Percentiles rank a stretch among this genome's conserved stretches.
phyloP scores from a whole-genome alignment of 2,797 vertebrate species.

The Corythornis leucogaster region DNA sequence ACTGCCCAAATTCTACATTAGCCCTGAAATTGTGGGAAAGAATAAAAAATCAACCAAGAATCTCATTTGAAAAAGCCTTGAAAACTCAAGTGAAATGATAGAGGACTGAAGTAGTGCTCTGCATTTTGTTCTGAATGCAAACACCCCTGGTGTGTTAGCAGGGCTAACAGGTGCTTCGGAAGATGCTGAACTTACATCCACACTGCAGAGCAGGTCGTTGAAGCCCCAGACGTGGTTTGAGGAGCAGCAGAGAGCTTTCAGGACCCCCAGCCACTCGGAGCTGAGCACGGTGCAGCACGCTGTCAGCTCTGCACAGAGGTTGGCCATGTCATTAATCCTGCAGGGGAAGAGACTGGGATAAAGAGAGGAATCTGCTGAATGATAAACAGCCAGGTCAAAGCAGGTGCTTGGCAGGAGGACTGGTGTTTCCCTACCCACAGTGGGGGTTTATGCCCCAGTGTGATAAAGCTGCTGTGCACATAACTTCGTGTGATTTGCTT shows the following conservation, averaged over 20 bases:
- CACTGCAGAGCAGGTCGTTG: conserved; percentile 80
- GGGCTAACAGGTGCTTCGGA: neutral
- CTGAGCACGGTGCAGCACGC: conserved; percentile 78
- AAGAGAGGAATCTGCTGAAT: no score
- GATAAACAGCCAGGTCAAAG: neutral
- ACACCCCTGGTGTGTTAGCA: fast-evolving
- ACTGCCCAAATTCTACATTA: neutral
- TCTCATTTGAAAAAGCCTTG: neutral
- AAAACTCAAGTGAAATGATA: neutral
- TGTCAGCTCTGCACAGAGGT: conserved; percentile 75
- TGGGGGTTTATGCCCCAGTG: neutral
- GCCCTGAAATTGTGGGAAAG: neutral
- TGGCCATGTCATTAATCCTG: conserved; percentile 77
- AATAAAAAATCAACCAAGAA: neutral
- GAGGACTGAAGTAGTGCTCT: neutral
- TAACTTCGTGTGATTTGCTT: fast-evolving
- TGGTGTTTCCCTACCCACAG: neutral
- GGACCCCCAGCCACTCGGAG: conserved; percentile 74
- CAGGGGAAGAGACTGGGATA: neutral
- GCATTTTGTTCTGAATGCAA: neutral
- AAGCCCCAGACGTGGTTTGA: conserved; percentile 82
- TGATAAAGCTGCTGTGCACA: fast-evolving
- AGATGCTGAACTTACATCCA: conserved; percentile 72
- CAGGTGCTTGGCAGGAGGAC: neutral
- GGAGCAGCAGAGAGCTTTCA: conserved; percentile 81